A percentile compares a stretch with the other conserved stretches of the same genome.
Conservation (phyloP, 2,797 vertebrate genomes). For the Enteromius viviparus region DNA sequence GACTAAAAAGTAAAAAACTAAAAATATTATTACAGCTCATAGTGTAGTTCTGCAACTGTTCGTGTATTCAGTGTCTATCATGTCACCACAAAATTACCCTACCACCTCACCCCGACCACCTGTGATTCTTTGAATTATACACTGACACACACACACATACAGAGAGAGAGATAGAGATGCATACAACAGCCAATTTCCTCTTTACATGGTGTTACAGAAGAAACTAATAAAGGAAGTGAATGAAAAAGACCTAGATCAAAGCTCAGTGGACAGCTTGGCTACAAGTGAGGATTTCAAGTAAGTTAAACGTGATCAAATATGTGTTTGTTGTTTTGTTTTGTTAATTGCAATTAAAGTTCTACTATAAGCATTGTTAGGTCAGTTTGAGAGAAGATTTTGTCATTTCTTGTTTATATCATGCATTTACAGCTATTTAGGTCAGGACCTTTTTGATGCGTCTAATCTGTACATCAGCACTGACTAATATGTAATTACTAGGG, state of each 20-base stretch:
- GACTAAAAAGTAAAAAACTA: background rate
- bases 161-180: background rate
- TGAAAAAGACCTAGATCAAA: slow-evolving; percentile 7
- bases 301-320: background rate
- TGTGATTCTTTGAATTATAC: background rate
- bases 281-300: slow-evolving; percentile 23
- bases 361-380: background rate
- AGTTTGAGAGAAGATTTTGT: background rate
- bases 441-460: too few relatives aligned
- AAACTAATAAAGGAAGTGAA: slow-evolving; percentile 23
- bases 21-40: background rate
- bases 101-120: background rate
- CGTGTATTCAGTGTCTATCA: background rate
- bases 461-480: too few relatives aligned
- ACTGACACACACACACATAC: background rate
- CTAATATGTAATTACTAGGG: background rate
- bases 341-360: background rate
- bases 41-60: background rate
- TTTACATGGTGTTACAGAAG: slow-evolving; percentile 6
- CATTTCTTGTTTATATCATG: background rate
- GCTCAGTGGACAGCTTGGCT: background rate
- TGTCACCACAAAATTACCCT: background rate
- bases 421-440: too few relatives aligned
- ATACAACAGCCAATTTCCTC: slow-evolving; percentile 29
- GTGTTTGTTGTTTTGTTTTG: background rate